Evolutionary conservation across 2,797 vertebrate species (phyloP).

Genomic region (Antrozous pallidus): DNA sequence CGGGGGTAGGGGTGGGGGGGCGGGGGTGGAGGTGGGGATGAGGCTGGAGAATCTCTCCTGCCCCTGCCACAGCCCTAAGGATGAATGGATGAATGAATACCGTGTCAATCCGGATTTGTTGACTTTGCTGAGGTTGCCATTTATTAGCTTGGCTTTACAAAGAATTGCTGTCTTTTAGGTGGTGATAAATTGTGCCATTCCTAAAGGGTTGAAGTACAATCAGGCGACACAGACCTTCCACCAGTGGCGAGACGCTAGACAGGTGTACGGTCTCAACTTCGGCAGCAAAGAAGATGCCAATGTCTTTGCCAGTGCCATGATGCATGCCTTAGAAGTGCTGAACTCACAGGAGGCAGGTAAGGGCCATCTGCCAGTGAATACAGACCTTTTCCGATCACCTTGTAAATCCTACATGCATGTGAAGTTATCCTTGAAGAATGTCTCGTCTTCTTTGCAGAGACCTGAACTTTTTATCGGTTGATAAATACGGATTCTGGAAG

Average conservation of each 20-base stretch:
- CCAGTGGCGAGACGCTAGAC: slow-evolving; percentile 97
- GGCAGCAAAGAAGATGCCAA: slow-evolving; percentile 99
- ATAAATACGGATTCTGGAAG: background rate
- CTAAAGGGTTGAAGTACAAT: slow-evolving; percentile 99
- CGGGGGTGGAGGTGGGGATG: too few species aligned
- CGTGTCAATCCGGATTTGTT: background rate
- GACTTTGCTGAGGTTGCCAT: background rate
- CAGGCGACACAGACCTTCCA: slow-evolving; percentile 99
- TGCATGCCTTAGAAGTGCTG: slow-evolving; percentile 99
- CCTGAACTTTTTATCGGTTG: slow-evolving; percentile 9
- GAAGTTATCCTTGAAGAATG: slow-evolving; percentile 18
- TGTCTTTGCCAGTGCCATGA: slow-evolving; percentile 99
- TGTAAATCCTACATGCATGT: background rate
- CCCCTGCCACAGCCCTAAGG: too few species aligned
- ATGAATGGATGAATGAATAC: background rate
- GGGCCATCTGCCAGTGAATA: background rate
- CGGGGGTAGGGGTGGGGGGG: too few species aligned
- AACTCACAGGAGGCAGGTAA: slow-evolving; percentile 98
- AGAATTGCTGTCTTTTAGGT: slow-evolving; percentile 84
- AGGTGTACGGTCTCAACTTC: slow-evolving; percentile 98
- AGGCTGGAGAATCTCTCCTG: too few species aligned
- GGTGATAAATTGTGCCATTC: slow-evolving; percentile 99
- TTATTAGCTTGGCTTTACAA: background rate
- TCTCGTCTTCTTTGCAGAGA: background rate
- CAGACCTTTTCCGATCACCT: background rate